Evolutionary conservation across 2,113 vertebrate genomes (phyloP).

Genomic region (Pelmatolapia mariae): DNA sequence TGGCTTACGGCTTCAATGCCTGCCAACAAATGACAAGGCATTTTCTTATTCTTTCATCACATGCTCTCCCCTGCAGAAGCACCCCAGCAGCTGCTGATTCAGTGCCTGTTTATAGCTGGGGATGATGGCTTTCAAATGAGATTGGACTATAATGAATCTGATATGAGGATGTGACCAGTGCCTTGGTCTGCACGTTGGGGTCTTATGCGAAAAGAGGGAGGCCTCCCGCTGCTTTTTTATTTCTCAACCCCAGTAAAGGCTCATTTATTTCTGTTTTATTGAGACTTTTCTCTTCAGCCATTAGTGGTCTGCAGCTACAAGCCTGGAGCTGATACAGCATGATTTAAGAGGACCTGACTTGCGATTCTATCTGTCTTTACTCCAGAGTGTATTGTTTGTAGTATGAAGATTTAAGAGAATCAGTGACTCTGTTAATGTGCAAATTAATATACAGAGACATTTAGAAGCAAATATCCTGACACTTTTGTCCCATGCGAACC

Average conservation of each 20-base stretch:
- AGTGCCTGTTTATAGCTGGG: conserved; percentile 20
- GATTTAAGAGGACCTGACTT: background rate
- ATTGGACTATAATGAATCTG: conserved; percentile 24
- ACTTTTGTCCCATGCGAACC: background rate
- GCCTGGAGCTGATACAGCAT: background rate
- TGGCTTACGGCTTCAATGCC: conserved; percentile 12
- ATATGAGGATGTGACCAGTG: conserved; percentile 3
- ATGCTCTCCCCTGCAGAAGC: background rate
- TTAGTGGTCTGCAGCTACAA: background rate
- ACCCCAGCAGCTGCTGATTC: conserved; percentile 23
- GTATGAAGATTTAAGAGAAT: background rate
- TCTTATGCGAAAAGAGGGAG: background rate
- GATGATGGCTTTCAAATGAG: conserved; percentile 39
- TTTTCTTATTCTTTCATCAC: conserved; percentile 51
- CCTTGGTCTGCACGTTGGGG: background rate
- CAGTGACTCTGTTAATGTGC: background rate
- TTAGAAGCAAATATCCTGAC: background rate
- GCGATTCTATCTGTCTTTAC: background rate
- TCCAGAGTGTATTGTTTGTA: background rate
- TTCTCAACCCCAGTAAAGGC: background rate
- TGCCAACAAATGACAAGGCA: conserved; percentile 38
- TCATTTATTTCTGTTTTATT: background rate
- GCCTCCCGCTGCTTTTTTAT: background rate
- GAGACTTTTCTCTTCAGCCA: background rate
- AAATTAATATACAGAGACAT: background rate